phyloP scores from a whole-genome alignment of 1,140 invertebrate species.

The Cherax destructor region DNA sequence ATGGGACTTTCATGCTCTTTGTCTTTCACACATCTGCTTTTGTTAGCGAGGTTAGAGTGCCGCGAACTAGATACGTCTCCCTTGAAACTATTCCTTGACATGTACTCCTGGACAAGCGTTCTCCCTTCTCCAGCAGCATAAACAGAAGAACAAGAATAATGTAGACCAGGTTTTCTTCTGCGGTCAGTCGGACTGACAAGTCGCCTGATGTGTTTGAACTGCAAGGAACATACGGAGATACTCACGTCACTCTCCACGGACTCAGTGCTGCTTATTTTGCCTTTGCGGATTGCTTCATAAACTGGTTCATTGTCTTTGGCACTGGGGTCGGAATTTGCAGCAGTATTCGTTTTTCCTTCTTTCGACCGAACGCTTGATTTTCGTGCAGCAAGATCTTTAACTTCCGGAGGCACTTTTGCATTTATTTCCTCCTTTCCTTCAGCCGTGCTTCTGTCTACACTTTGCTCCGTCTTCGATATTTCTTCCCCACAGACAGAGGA shows the following conservation, averaged over 20 bases:
- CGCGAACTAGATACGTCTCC: background rate
- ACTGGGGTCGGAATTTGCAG: background rate
- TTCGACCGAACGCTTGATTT: too few relatives aligned
- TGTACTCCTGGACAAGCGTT: conserved; percentile 29
- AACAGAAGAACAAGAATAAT: conserved; percentile 5
- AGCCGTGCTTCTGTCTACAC: background rate
- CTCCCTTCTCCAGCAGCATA: background rate
- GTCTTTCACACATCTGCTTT: background rate
- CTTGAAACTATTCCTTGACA: conserved; percentile 20
- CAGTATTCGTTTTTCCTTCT: too few relatives aligned
- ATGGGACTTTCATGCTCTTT: background rate
- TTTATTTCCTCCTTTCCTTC: background rate
- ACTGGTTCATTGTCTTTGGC: background rate
- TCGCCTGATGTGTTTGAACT: conserved; percentile 44
- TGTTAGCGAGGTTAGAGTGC: background rate
- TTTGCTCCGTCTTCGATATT: background rate
- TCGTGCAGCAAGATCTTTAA: background rate
- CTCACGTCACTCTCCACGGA: conserved; percentile 47
- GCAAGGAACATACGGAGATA: conserved; percentile 50
- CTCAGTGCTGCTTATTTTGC: background rate
- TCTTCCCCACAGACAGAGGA: background rate
- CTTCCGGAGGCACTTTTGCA: background rate
- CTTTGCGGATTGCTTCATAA: background rate
- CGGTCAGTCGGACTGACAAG: conserved; percentile 33
- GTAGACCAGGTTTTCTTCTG: background rate